These are phyloP conservation scores for Chondrilla cf. caribensis DNA, from an alignment of 37 sponge, comb jelly and placozoan species.

Conservation along the genomic window DNA sequence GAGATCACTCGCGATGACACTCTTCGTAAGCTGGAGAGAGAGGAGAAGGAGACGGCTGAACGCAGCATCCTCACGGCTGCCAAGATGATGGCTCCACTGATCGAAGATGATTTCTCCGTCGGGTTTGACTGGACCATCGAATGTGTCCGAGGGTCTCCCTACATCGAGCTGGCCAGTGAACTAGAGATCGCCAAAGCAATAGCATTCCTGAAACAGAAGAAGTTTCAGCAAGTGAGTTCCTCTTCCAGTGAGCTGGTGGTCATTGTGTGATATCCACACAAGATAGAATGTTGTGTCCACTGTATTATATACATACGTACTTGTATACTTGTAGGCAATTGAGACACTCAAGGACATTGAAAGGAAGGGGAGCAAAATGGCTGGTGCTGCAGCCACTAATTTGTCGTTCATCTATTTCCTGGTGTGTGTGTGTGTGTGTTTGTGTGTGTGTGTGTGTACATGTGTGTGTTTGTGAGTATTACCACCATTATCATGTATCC, in stretches of 20 bases:
- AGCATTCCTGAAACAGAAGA: constrained; percentile 84
- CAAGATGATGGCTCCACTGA: constrained; percentile 92
- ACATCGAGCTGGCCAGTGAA: constrained; percentile 86
- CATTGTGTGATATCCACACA: neutral
- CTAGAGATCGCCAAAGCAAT: constrained; percentile 94
- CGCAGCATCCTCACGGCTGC: constrained; percentile 85
- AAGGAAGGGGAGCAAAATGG: constrained; percentile 94
- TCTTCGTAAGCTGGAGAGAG: constrained; percentile 74
- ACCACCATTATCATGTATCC: neutral
- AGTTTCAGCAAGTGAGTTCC: constrained; percentile 56
- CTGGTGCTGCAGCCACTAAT: constrained; percentile 92
- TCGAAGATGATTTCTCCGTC: constrained; percentile 78
- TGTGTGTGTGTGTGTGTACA: neutral
- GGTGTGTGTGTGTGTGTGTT: constrained; percentile 31
- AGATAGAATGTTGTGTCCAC: too few relatives aligned
- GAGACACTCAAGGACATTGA: constrained; percentile 91
- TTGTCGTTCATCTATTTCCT: constrained; percentile 87
- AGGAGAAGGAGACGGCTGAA: constrained; percentile 77
- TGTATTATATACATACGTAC: too few relatives aligned
- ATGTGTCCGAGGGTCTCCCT: constrained; percentile 70
- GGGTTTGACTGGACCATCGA: constrained; percentile 99
- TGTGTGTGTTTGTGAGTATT: neutral
- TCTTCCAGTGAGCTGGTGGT: neutral
- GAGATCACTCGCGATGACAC: constrained; percentile 92
- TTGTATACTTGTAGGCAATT: constrained; percentile 81